Evolutionary conservation across 2,113 vertebrate genomes (phyloP), one percentile per base, ranked within the genome.

Genomic region (Rhinoderma darwinii): DNA sequence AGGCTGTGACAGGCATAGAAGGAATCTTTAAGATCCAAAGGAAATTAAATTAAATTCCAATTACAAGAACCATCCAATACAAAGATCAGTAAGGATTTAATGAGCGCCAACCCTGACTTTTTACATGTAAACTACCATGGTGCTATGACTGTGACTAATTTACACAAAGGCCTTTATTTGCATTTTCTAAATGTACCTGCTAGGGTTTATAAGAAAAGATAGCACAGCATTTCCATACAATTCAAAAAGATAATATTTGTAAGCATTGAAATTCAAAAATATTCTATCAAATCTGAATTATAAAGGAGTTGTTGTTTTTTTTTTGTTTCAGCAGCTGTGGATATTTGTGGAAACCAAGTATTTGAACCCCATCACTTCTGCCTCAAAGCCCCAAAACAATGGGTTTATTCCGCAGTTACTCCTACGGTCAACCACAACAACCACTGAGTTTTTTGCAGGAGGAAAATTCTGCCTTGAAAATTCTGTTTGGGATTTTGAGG

Each of bases 31-130:
- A 75, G 79, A 82, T 82, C 54, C 54, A 74, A 68, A 82, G 47
- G 15, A 87, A 82, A 82, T 84, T 84, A 84, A 80, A 80, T 73
- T 73, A 86, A 86, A 82, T 73, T 77, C 47, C 77, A 86, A 72
- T 56, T 75, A 73, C 6, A 74, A 41, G 51, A 56, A 54, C 83
- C 51, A 39, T 56, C 75, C 32, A 74, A 84, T 39, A 74, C 32
- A 74, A 25, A 41, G 68, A 74, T 56, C 82, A 84, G 63, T 39
- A 50, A 74, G 47, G 82, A 84, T 84, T 54, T 84, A 82, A 82
- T 82, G 56, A 82, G 79, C 30, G 15, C 9, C 39, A 66, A 66
- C 59, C 56, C 41, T 63, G 39, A 82, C 37, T 63, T 50, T 77
- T 51, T 77, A 75, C 43, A 44, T 47, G 44, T 47, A 80, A 80